phyloP scores from a whole-genome alignment of 2,113 vertebrate species.

The Drymodes brunneopygia region DNA sequence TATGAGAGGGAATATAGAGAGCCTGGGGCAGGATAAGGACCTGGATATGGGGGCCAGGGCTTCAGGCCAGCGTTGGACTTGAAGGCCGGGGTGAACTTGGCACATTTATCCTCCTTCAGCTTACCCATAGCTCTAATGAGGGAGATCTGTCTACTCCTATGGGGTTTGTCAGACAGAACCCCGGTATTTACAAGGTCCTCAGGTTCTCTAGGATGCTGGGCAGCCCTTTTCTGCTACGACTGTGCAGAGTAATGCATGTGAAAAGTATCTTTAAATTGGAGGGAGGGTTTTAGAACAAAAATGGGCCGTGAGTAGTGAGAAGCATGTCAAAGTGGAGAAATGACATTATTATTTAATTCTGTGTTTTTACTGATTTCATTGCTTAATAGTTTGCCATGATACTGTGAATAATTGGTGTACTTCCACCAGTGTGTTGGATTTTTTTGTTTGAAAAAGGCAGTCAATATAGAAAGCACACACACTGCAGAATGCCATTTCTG shows the following conservation, averaged over 20 bases:
- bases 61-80: rapidly evolving
- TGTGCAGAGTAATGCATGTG: neutral
- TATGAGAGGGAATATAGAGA: rapidly evolving
- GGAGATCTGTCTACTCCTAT: rapidly evolving
- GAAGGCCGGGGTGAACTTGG: neutral
- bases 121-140: rapidly evolving
- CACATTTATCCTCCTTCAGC: rapidly evolving
- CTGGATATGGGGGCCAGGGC: too few relatives aligned
- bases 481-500: rapidly evolving
- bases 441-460: neutral
- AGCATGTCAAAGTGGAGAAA: neutral
- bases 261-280: neutral
- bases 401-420: neutral
- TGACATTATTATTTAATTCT: neutral
- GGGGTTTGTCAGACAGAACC: neutral
- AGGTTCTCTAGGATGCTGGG: neutral
- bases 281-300: neutral
- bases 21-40: rapidly evolving
- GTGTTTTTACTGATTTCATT: neutral
- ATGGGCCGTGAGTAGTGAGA: neutral
- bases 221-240: neutral
- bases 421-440: neutral
- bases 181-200: rapidly evolving
- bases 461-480: neutral
- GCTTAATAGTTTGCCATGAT: neutral